phyloP scores from a whole-genome alignment of 64 coral and sea anemone genomes.

The Catalaphyllia jardinei region DNA sequence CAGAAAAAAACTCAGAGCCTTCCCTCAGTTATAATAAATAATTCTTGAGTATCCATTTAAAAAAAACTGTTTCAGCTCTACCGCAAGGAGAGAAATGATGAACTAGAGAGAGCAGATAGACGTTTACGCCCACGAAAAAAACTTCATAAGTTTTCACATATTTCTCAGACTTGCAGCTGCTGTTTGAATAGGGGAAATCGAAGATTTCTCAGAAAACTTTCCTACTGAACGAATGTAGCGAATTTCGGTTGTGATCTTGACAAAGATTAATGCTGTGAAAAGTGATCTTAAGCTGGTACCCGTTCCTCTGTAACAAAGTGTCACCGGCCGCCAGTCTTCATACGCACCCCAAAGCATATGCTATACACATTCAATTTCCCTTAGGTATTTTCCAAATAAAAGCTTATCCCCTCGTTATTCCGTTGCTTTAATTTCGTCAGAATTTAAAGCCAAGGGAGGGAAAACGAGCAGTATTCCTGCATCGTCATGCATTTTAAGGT shows the following conservation, averaged over 20 bases:
- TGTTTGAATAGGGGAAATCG: conserved; percentile 6
- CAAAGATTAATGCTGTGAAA: conserved; percentile 28
- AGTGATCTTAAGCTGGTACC: conserved; percentile 12
- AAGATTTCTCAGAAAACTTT: conserved; percentile 31
- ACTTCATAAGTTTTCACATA: background rate
- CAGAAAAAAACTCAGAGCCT: background rate
- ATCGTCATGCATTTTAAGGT: background rate
- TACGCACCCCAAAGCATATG: conserved; percentile 7
- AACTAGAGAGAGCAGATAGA: background rate
- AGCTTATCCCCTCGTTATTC: background rate
- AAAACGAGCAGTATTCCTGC: background rate
- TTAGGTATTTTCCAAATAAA: background rate
- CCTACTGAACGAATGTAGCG: background rate
- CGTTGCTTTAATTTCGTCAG: background rate
- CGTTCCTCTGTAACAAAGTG: conserved; percentile 12
- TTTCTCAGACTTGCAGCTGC: conserved; percentile 6
- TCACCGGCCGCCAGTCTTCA: background rate
- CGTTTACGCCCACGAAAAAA: background rate
- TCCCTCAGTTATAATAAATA: background rate
- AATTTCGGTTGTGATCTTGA: conserved; percentile 3
- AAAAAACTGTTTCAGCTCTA: background rate
- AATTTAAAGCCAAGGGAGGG: background rate
- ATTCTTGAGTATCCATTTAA: background rate
- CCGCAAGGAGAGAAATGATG: background rate
- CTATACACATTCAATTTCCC: background rate